Base-by-base conservation (phyloP, 37 sponge, comb jelly and placozoan species). In the Oscarella lobularis region DNA sequence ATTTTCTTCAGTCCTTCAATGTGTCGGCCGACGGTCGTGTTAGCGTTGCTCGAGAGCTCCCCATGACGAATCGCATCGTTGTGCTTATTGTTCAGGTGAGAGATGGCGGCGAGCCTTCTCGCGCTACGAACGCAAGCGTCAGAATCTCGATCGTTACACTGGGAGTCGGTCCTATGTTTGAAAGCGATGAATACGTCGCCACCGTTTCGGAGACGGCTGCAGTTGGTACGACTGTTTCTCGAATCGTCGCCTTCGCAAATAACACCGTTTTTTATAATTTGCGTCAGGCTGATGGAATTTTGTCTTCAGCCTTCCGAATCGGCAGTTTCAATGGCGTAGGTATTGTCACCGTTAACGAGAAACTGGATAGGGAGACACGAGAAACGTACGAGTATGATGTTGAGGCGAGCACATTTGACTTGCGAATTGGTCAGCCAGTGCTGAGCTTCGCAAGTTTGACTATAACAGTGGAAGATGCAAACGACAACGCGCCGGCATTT, bases 401-500 rank as follows among this genome's bases (percentile, higher is more conserved):
- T 27, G 60, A 48, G 20, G 60, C 60, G 20, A 9, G 9, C 9
- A 48, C 14, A 9, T 9, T 27, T 27, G 60, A 48, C 20, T 20
- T 20, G 20, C 14, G 9, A 9, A 48, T 27, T 20, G 20, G 20
- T 20, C 60, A 48, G 60, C 9, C 60, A 27, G 60, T 9, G 14
- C 9, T 9, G 9, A 48, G 60, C 60, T 48, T 48, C 60, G 20
- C 60, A 9, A 48, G 14, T 48, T 20, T 48, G 9, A 27, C 60
- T 48, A 20, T 48, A 27, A 20, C 33, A 6, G 41, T 82, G 20
- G 41, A 37, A 69, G 83, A 82, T 67, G 31, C 39, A 1, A 82
- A 82, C 48, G 83, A 82, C 36, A 79, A 82, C 32, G 33, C 27
- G 65, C 83, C 83, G 1, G 27, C 40, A 0, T 82, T 82, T 60